These are phyloP conservation scores for Anarhynchus alexandrinus DNA, from an alignment of 2,113 vertebrate species.

Conservation along the genomic window DNA sequence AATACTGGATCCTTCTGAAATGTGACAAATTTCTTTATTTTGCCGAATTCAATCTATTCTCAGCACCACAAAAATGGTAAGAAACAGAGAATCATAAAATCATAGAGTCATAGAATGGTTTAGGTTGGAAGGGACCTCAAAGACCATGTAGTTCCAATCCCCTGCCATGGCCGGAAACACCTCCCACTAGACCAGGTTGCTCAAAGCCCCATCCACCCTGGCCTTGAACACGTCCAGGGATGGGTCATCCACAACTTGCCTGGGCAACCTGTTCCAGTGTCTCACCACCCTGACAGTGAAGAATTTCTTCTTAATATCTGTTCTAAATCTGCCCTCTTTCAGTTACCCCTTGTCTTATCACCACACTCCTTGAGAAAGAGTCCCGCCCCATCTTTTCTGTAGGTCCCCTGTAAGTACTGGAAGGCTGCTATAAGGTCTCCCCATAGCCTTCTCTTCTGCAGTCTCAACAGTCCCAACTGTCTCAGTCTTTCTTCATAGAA, in stretches of 20 bases:
- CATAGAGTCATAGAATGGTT: background rate
- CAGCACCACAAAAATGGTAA: background rate
- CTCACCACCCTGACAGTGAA: background rate
- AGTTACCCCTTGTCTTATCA: background rate
- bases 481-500: background rate
- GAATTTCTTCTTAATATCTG: background rate
- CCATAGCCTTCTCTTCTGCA: background rate
- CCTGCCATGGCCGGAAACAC: fast-evolving
- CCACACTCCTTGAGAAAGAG: too few species aligned
- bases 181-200: background rate
- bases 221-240: background rate
- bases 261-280: background rate
- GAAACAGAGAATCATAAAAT: background rate
- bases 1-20: background rate
- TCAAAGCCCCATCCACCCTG: background rate
- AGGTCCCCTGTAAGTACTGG: background rate
- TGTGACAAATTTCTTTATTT: background rate
- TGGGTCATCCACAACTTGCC: fast-evolving
- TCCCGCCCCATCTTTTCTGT: background rate
- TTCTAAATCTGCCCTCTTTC: background rate
- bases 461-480: background rate
- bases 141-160: background rate
- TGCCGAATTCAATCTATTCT: background rate
- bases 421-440: background rate
- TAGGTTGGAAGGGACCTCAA: background rate